Percentiles rank a stretch among this genome's conserved stretches.
These are phyloP conservation scores for Rhingia campestris DNA, from an alignment of 2,888 invertebrate genomes.

Conservation along the genomic window DNA sequence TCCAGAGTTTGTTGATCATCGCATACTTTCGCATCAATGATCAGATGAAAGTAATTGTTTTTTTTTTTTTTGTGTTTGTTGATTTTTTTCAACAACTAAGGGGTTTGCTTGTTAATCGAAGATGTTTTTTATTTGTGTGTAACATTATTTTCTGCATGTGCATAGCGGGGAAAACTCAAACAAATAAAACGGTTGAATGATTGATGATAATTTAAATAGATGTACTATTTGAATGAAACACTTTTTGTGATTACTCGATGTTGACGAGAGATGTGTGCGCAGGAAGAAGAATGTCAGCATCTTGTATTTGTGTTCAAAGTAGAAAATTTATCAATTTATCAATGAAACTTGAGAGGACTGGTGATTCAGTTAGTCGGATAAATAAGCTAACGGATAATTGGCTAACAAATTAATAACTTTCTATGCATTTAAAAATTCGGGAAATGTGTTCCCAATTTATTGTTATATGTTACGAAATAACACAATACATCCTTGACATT, in stretches of 20 bases:
- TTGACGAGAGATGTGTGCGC: neutral
- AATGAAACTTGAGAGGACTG: neutral
- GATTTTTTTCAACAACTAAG: slow-evolving; percentile 2
- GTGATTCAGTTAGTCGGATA: too few relatives aligned
- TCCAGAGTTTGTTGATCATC: neutral
- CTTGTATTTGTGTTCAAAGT: neutral
- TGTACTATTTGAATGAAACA: slow-evolving; percentile 16
- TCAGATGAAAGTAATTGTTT: slow-evolving; percentile 52
- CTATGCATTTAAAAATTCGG: too few relatives aligned
- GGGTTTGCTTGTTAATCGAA: slow-evolving; percentile 36
- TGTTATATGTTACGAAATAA: too few relatives aligned
- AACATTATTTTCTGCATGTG: slow-evolving; percentile 9
- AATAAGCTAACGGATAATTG: too few relatives aligned
- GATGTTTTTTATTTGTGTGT: slow-evolving; percentile 1
- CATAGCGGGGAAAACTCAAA: slow-evolving; percentile 8
- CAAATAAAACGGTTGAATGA: slow-evolving; percentile 41
- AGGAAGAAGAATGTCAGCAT: neutral
- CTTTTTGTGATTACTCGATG: slow-evolving; percentile 8
- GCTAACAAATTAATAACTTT: too few relatives aligned
- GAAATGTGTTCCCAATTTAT: too few relatives aligned
- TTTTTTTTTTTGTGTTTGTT: neutral
- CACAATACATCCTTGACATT: too few relatives aligned
- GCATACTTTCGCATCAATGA: slow-evolving; percentile 44
- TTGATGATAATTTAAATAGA: slow-evolving; percentile 57
- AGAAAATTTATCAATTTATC: slow-evolving; percentile 1